Conservation (phyloP, 37 sponge, comb jelly and placozoan genomes). For the Eunapius fragilis region DNA sequence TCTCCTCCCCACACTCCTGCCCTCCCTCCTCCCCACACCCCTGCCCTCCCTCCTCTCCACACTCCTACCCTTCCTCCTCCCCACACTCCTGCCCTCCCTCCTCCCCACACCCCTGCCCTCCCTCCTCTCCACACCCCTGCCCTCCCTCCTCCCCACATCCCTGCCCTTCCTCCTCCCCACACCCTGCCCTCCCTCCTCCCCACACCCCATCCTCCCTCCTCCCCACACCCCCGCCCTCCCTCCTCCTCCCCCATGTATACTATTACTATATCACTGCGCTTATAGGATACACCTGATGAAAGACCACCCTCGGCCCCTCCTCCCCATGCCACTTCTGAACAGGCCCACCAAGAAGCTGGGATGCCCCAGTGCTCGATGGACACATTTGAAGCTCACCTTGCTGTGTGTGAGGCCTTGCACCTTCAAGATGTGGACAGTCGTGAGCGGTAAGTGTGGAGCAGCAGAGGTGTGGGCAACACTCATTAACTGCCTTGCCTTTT, state of each 20-base stretch:
- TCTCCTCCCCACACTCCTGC: neutral
- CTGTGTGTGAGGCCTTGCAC: neutral
- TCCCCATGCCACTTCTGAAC: neutral
- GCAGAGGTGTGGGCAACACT: too few species aligned
- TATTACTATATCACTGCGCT: neutral
- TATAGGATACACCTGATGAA: neutral
- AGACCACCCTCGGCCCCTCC: neutral
- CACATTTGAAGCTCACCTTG: neutral
- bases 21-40: too few species aligned
- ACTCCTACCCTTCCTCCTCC: too few species aligned
- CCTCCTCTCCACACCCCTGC: too few species aligned
- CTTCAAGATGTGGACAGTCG: neutral
- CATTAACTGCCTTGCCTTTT: too few species aligned
- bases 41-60: too few species aligned
- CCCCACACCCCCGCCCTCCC: neutral
- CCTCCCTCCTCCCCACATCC: too few species aligned
- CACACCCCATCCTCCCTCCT: too few species aligned
- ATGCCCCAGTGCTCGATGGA: neutral
- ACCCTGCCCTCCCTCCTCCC: too few species aligned
- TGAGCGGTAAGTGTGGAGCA: neutral
- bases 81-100: too few species aligned
- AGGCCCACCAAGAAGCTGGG: neutral
- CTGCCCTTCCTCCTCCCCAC: too few species aligned
- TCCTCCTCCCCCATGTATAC: neutral
- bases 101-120: too few species aligned